Conservation (phyloP, 1,140 invertebrate species). For the Halictus rubicundus region DNA sequence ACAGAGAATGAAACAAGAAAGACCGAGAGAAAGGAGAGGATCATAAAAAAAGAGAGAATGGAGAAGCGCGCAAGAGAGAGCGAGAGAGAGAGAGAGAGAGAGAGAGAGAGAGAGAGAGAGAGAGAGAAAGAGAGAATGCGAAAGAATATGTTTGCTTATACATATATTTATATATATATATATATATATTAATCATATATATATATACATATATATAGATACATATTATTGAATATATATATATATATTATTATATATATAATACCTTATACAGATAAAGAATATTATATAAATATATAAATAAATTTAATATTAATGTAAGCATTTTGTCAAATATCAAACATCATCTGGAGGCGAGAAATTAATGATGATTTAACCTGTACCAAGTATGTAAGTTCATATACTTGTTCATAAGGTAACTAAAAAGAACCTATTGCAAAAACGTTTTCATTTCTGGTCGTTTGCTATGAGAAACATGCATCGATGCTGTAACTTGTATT, state of each 20-base stretch:
- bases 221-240: slow-evolving; percentile 50
- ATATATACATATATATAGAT: slow-evolving; percentile 50
- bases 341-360: slow-evolving; percentile 37
- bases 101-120: slow-evolving; percentile 29
- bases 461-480: slow-evolving; percentile 58
- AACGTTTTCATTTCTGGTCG: slow-evolving; percentile 52
- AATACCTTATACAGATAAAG: slow-evolving; percentile 53
- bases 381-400: slow-evolving; percentile 63
- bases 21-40: neutral
- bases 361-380: slow-evolving; percentile 49
- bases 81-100: slow-evolving; percentile 11
- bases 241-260: slow-evolving; percentile 42
- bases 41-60: slow-evolving; percentile 1
- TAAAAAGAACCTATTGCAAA: slow-evolving; percentile 51
- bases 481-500: slow-evolving; percentile 63
- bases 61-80: neutral
- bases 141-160: slow-evolving; percentile 55
- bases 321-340: slow-evolving; percentile 58
- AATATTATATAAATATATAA: slow-evolving; percentile 67
- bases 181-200: too few species aligned
- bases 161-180: slow-evolving; percentile 48
- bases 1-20: slow-evolving; percentile 16
- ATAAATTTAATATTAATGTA: slow-evolving; percentile 64
- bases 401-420: slow-evolving; percentile 57
- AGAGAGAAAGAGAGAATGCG: slow-evolving; percentile 10